Conservation (phyloP, 2,888 invertebrate genomes). For the Chymomyza amoena region DNA sequence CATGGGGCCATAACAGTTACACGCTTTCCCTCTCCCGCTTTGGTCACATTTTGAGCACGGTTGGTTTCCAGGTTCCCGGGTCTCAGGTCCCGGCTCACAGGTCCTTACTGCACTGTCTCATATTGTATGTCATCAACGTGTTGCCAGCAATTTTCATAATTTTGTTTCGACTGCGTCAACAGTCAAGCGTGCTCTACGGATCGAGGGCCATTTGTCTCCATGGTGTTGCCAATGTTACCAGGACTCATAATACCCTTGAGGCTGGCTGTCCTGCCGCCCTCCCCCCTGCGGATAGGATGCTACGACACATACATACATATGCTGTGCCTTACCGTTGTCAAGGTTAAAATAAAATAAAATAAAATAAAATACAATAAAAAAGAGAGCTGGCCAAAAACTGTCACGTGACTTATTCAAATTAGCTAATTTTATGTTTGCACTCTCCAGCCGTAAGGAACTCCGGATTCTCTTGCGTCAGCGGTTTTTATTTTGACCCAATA, state of each 20-base stretch:
- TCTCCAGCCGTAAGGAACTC: constrained; percentile 26
- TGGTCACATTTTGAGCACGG: no score
- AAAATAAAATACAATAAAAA: background rate
- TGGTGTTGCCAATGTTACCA: background rate
- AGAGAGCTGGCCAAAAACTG: constrained; percentile 24
- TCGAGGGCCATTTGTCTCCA: background rate
- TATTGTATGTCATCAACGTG: background rate
- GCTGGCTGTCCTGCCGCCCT: no score
- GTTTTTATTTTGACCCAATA: constrained; percentile 3
- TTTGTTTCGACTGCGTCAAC: constrained; percentile 24
- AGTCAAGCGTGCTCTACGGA: constrained; percentile 9
- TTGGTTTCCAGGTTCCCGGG: no score
- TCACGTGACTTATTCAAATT: constrained; percentile 74
- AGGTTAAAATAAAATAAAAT: constrained; percentile 19
- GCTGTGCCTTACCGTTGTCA: constrained; percentile 20
- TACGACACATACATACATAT: constrained; percentile 7
- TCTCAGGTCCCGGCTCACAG: no score
- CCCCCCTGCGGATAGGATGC: background rate
- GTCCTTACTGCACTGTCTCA: background rate
- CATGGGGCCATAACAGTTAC: constrained; percentile 4
- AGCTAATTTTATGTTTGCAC: constrained; percentile 67
- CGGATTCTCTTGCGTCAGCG: constrained; percentile 25
- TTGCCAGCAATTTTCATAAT: constrained; percentile 24
- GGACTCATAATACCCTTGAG: background rate
- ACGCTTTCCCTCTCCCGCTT: background rate